Conservation (phyloP, 2,113 vertebrate genomes). For the Solea senegalensis region DNA sequence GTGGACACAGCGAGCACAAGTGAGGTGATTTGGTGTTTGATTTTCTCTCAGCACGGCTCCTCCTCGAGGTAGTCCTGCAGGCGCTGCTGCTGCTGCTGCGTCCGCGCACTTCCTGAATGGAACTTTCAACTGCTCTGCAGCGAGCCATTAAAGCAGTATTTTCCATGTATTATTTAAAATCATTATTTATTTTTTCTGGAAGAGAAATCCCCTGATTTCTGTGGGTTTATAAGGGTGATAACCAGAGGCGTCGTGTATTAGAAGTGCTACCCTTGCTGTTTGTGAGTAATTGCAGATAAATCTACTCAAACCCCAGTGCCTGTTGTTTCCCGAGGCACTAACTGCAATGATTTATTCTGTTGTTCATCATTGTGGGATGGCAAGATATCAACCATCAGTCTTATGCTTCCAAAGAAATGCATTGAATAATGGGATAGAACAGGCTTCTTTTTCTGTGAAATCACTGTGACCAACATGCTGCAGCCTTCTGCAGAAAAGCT, state of each 20-base stretch:
- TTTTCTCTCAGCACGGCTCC: slow-evolving; percentile 30
- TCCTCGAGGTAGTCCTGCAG: slow-evolving; percentile 48
- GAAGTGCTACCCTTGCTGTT: slow-evolving; percentile 20
- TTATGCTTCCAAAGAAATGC: slow-evolving; percentile 12
- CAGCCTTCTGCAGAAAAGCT: background rate
- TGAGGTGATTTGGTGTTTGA: slow-evolving; percentile 36
- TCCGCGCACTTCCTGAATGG: slow-evolving; percentile 37
- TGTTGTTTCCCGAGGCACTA: slow-evolving; percentile 17
- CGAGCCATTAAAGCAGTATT: slow-evolving; percentile 37
- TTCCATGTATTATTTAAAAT: slow-evolving; percentile 57
- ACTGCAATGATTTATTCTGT: slow-evolving; percentile 23
- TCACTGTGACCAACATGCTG: slow-evolving; percentile 5
- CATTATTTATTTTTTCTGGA: slow-evolving; percentile 21
- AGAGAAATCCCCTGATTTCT: slow-evolving; percentile 33
- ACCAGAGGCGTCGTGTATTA: slow-evolving; percentile 36
- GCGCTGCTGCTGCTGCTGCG: slow-evolving; percentile 10
- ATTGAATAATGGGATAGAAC: background rate
- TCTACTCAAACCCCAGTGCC: slow-evolving; percentile 5
- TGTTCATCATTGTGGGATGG: slow-evolving; percentile 25
- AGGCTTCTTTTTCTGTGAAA: background rate
- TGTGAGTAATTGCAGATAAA: slow-evolving; percentile 46
- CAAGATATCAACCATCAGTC: slow-evolving; percentile 12
- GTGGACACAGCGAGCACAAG: slow-evolving; percentile 19
- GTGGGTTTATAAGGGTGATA: slow-evolving; percentile 31
- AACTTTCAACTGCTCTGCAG: slow-evolving; percentile 15